Evolutionary conservation across 2,888 invertebrate species (phyloP), one percentile per base, ranked within the genome.

Genomic region (Argyra leucocephala): DNA sequence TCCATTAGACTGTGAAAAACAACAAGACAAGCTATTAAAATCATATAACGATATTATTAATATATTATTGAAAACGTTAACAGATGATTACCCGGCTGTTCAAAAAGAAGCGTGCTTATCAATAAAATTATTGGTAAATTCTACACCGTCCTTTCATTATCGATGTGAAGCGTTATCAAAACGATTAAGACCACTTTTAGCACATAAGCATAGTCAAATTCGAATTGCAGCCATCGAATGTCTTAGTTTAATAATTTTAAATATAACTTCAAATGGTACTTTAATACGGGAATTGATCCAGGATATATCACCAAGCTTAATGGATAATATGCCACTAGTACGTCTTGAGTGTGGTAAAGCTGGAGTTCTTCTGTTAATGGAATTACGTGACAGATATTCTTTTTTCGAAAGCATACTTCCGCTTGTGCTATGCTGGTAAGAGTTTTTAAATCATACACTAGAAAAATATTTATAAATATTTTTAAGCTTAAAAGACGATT

Each of bases 381-480:
- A 86, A 65, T 85, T 94, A 66, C 83, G 83, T 64, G 95, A 96
- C 76, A 82, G 96, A 71, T 96, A 96, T 76, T 95, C 95, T 0
- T 94, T 87, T 80, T 94, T 92, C 82, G 87, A 89, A 75, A 88
- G 89, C 71, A 84, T 96, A 72, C 82, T 96, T 70, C 96, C 96
- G 0, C 78, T 96, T 15, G 80, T 95, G 4, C 79, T 96, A 48
- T 92, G 93, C 60, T 89, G 93, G 87, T 88, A 80, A 74, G 73
- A 69, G 64, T 61, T 65, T 66, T 64, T 18, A 58, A 61, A 58
- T 57, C 62, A 22, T 31, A 24, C 22, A 37, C 3, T 62, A 18
- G 18, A 48, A 22, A 12, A 7, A 12, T 22, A 48, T 48, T 48
- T 48, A 15, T 48, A 18, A 18, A 37, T 23, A 22, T 72, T 60